Base-by-base conservation (phyloP, 1,140 invertebrate species). In the Scylla paramamosain region DNA sequence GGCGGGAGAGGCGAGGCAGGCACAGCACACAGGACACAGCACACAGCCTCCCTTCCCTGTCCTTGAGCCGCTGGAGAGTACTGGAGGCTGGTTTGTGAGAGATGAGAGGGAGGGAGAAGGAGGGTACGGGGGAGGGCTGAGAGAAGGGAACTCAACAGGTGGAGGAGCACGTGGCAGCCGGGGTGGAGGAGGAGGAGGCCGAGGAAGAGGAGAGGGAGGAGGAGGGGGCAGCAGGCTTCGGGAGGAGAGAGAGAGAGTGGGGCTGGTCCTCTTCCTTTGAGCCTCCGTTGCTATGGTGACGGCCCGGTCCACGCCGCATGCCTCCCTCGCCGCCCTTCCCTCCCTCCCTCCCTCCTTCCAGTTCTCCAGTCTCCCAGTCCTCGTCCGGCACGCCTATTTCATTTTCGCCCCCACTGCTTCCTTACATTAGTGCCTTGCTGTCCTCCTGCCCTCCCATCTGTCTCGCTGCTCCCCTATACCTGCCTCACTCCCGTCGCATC, bases 141-240 rank as follows among this genome's bases (percentile, higher is more conserved):
- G 45, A 8, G 32, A 77, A 77, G 67, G n/a, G 67, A n/a, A 77
- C 67, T 77, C 67, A 77, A 91, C 90, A 91, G 90, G 90, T 91
- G 90, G 90, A 91, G 90, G 90, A 91, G 90, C 90, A 91, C 90
- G 90, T 91, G 90, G 90, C 90, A 48, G 90, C 52, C 29, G 12
- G 32, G 90, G 59, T 10, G 90, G 31, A 77, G 90, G 77, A 67
- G 31, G 89, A 59, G 28, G n/a, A 59, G 89, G 29, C 20, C 29
- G 46, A n/a, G 48, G 28, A 28, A 14, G 59, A 20, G 90, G 3
- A 12, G 32, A 10, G 28, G 31, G 32, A 31, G 28, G 86, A 45
- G 45, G 32, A 39, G 31, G 32, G 32, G 31, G 8, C 8, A 4
- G 86, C 28, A 28, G 77, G 83, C 14, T 86, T 28, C 12, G 83